Evolutionary conservation across 2,113 vertebrate species (phyloP).

Genomic region (Siniperca chuatsi): DNA sequence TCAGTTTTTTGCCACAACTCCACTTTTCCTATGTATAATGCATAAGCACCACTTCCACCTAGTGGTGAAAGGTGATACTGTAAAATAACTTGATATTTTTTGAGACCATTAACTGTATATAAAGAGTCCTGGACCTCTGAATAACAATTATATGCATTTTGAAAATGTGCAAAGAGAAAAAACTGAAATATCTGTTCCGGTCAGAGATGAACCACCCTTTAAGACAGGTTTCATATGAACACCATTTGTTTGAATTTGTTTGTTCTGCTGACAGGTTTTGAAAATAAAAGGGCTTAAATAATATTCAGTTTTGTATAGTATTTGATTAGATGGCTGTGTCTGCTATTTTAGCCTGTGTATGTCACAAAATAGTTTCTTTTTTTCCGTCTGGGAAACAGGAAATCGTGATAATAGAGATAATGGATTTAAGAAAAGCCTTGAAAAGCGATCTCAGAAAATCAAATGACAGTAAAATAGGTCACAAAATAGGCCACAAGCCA

Average conservation of each 20-base stretch:
- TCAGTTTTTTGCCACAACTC: not conserved
- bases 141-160: not conserved
- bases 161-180: not conserved
- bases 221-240: not conserved
- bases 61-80: constrained; percentile 49
- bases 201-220: too few relatives aligned
- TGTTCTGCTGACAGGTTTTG: not conserved
- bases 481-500: not conserved
- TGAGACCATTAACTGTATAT: not conserved
- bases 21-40: not conserved
- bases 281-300: not conserved
- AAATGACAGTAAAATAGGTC: constrained; percentile 1
- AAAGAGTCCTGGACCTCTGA: not conserved
- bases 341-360: not conserved
- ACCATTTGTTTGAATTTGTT: not conserved
- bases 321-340: not conserved
- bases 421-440: not conserved
- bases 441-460: not conserved
- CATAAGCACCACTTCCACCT: constrained; percentile 52
- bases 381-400: not conserved
- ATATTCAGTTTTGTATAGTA: not conserved
- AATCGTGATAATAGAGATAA: not conserved
- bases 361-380: not conserved
- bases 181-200: not conserved
- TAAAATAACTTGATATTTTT: not conserved